Percentiles rank a stretch among this genome's conserved stretches.
Evolutionary conservation across 2,888 invertebrate genomes (phyloP).

Genomic region (Apodemia zela): DNA sequence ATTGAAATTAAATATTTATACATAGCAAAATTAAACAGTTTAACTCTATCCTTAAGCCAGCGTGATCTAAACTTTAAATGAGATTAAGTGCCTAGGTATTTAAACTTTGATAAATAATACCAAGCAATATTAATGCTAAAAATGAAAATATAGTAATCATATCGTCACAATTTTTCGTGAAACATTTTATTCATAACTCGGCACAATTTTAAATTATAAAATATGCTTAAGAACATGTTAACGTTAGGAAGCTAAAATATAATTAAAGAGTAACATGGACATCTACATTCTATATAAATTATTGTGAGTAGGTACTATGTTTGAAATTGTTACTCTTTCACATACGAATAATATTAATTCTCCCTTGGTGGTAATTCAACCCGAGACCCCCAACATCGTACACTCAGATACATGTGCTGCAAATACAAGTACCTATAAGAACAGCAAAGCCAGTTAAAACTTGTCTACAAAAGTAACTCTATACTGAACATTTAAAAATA

Average conservation of each 20-base stretch:
- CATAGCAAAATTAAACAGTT: too few species aligned
- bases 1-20: too few species aligned
- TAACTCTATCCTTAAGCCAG: too few species aligned
- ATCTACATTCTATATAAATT: too few species aligned
- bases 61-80: too few species aligned
- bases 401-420: background rate
- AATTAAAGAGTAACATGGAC: too few species aligned
- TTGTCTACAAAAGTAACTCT: background rate
- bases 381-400: background rate
- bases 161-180: background rate
- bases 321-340: too few species aligned
- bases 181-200: too few species aligned
- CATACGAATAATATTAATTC: background rate
- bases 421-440: background rate
- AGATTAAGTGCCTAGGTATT: background rate
- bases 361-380: background rate
- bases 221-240: background rate
- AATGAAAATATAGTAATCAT: background rate
- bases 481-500: slow-evolving; percentile 21
- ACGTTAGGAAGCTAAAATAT: background rate
- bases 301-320: too few species aligned
- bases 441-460: background rate
- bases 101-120: background rate
- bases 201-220: too few species aligned
- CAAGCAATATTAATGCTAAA: background rate